Evolutionary conservation across 2,888 invertebrate species (phyloP), one percentile per base, ranked within the genome.

Genomic region (Nomada hirtipes): DNA sequence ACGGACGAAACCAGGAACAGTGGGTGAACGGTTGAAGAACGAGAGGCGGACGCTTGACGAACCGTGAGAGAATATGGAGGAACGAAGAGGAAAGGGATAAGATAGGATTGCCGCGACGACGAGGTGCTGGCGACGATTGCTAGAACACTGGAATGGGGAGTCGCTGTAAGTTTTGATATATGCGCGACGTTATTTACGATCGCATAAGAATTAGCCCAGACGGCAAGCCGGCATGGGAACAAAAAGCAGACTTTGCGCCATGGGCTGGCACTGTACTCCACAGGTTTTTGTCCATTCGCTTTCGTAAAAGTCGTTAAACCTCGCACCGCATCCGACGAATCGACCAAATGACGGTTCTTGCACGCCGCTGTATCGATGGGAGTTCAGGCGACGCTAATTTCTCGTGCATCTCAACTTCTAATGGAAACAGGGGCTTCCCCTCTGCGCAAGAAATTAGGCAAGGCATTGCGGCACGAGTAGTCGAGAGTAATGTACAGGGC

Each of bases 131-230:
- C 83, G 70, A 67, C 76, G 88, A 80, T 82, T 84, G 84, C 78
- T 78, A 84, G 72, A 18, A 63, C 61, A 18, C 69, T 73, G 70
- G 85, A 88, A 79, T 89, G 88, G 85, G 82, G 77, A 84, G 84
- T 87, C 89, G 86, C 86, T 91, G 90, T 91, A 92, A 92, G 91
- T 91, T 92, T 91, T 92, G 92, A 92, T 92, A 91, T 92, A 92
- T 91, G 92, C 91, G 89, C 89, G 89, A 90, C 89, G 89, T 92
- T 92, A 92, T 92, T 92, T 92, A 92, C 90, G 92, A 92, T 92
- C 92, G 92, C 92, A 92, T 92, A 92, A 92, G 92, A 92, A 92
- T 92, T 92, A 92, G 91, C 91, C 85, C 82, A 88, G 90, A 85
- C 88, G 87, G 86, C 86, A 77, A 84, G 83, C 86, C 85, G 76